A percentile compares a stretch with the other conserved stretches of the same genome.
phyloP scores from a whole-genome alignment of 1,140 invertebrate genomes.

The Bombus balteatus region DNA sequence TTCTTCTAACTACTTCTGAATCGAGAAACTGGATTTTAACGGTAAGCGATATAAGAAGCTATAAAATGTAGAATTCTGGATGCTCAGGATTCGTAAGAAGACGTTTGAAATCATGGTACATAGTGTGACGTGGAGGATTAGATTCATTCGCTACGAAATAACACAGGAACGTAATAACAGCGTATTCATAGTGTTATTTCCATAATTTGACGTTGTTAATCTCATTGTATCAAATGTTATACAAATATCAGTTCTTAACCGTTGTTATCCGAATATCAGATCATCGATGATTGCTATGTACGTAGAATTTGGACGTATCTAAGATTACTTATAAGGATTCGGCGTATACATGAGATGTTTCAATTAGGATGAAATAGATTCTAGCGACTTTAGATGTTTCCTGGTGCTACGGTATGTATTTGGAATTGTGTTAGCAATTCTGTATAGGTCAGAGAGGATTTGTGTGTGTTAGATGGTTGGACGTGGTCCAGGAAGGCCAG shows the following conservation, averaged over 20 bases:
- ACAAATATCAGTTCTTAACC: background rate
- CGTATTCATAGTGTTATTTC: background rate
- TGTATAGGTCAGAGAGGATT: slow-evolving; percentile 15
- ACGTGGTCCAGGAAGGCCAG: background rate
- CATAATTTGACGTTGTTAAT: no score
- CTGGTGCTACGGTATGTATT: slow-evolving; percentile 5
- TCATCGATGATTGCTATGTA: background rate
- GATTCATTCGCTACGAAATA: background rate
- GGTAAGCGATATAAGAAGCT: background rate
- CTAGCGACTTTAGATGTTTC: slow-evolving; percentile 23
- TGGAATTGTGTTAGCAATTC: slow-evolving; percentile 28
- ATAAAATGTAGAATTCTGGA: background rate
- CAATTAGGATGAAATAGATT: slow-evolving; percentile 25
- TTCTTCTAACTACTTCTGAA: background rate
- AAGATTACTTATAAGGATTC: slow-evolving; percentile 4
- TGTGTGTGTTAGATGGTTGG: slow-evolving; percentile 9
- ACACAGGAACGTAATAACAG: background rate
- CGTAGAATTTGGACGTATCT: background rate
- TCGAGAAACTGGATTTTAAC: background rate
- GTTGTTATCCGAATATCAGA: background rate
- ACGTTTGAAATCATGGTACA: background rate
- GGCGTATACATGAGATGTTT: background rate
- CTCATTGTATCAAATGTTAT: background rate
- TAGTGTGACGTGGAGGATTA: background rate
- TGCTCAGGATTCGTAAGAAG: no score